phyloP scores from a whole-genome alignment of 2,888 invertebrate genomes.

The Lycaena phlaeas region DNA sequence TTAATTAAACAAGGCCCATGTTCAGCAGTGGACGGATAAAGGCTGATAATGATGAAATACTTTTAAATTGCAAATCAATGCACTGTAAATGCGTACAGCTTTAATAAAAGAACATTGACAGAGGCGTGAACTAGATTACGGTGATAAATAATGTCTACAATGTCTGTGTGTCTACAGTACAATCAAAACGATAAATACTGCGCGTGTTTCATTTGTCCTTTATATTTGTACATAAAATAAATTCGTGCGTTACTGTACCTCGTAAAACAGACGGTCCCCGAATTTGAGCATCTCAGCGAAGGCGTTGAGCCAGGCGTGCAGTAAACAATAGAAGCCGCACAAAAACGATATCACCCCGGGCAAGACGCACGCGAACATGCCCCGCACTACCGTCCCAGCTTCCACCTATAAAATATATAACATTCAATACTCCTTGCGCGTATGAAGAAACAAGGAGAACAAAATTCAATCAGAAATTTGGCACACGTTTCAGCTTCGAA shows the following conservation, averaged over 20 bases:
- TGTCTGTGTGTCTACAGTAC: too few relatives aligned
- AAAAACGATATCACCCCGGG: constrained; percentile 81
- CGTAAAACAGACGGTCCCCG: constrained; percentile 82
- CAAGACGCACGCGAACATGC: constrained; percentile 81
- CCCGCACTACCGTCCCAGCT: constrained; percentile 61
- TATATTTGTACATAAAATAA: too few relatives aligned
- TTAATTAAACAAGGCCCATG: too few relatives aligned
- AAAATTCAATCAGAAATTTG: neutral
- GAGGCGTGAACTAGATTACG: too few relatives aligned
- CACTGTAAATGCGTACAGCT: too few relatives aligned
- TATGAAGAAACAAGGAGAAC: neutral
- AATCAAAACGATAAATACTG: too few relatives aligned
- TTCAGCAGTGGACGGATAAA: too few relatives aligned
- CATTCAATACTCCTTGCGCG: neutral
- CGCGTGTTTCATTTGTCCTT: too few relatives aligned
- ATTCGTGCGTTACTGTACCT: constrained; percentile 39
- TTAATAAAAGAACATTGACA: too few relatives aligned
- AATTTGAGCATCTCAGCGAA: constrained; percentile 92
- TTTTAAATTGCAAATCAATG: too few relatives aligned
- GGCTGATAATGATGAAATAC: too few relatives aligned
- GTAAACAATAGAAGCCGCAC: constrained; percentile 86
- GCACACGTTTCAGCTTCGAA: neutral
- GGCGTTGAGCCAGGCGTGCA: constrained; percentile 94
- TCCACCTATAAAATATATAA: constrained; percentile 38
- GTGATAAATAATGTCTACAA: too few relatives aligned